These are phyloP conservation scores for Micronycteris hirsuta DNA, from an alignment of 2,113 vertebrate species.

Conservation along the genomic window DNA sequence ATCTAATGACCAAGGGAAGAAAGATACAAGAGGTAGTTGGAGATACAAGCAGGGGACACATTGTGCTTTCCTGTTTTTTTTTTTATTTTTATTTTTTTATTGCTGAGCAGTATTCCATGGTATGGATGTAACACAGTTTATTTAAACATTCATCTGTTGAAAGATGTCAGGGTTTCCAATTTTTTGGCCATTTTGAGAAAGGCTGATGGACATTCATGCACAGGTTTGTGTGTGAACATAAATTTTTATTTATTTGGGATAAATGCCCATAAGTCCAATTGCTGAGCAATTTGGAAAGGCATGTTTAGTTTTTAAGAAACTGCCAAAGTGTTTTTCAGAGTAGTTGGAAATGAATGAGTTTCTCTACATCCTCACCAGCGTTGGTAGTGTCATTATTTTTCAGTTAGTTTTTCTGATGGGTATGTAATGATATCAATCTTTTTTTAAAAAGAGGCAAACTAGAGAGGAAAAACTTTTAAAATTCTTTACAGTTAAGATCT, in stretches of 20 bases:
- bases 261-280: conserved; percentile 16
- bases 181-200: not conserved
- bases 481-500: conserved; percentile 21
- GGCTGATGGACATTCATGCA: not conserved
- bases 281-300: not conserved
- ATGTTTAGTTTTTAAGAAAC: conserved; percentile 14
- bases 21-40: not conserved
- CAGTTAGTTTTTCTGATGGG: not conserved
- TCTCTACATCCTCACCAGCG: conserved; percentile 4
- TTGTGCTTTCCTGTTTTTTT: not conserved
- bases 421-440: not conserved
- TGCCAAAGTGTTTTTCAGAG: conserved; percentile 1
- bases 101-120: not conserved
- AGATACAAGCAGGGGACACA: not conserved
- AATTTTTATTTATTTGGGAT: conserved; percentile 32
- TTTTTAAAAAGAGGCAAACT: not conserved
- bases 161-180: not conserved
- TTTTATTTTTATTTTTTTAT: too few species aligned
- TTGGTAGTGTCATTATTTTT: not conserved
- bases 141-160: conserved; percentile 6
- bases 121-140: not conserved
- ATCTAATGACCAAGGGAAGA: not conserved
- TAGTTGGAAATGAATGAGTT: not conserved
- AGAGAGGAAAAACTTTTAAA: conserved; percentile 26
- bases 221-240: not conserved